These are phyloP conservation scores for Semibalanus balanoides DNA, from an alignment of 1,140 invertebrate species.

Conservation along the genomic window DNA sequence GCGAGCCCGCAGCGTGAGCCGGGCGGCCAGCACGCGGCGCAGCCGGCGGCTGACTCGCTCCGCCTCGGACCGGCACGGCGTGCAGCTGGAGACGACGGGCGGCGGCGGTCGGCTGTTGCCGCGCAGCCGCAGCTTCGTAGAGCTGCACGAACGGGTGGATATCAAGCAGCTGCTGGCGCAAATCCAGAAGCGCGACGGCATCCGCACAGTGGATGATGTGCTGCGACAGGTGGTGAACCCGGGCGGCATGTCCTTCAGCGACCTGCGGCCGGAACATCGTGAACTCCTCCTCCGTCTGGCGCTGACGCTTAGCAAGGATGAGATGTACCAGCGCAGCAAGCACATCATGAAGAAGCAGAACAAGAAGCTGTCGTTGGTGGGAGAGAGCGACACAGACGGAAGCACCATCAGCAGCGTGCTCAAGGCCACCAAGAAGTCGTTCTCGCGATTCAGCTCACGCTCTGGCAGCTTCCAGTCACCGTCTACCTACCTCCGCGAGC, in stretches of 20 bases:
- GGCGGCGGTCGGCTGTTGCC: slow-evolving; percentile 2
- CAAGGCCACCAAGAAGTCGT: slow-evolving; percentile 23
- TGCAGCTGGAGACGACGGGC: not conserved
- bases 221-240: slow-evolving; percentile 71
- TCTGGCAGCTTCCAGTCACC: slow-evolving; percentile 18
- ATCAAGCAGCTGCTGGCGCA: slow-evolving; percentile 24
- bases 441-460: slow-evolving; percentile 22
- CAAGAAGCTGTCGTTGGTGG: slow-evolving; percentile 17
- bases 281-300: slow-evolving; percentile 73
- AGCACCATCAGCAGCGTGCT: slow-evolving; percentile 36
- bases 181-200: slow-evolving; percentile 46
- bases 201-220: slow-evolving; percentile 74
- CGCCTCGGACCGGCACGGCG: not conserved
- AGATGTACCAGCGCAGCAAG: slow-evolving; percentile 73
- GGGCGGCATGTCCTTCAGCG: slow-evolving; percentile 82
- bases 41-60: not conserved
- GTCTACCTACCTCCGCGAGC: slow-evolving; percentile 17
- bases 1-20: not conserved
- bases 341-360: slow-evolving; percentile 65
- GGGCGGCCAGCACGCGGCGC: not conserved
- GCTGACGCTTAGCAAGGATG: slow-evolving; percentile 71
- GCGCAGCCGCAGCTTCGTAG: slow-evolving; percentile 19
- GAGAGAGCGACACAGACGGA: slow-evolving; percentile 39
- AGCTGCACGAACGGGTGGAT: slow-evolving; percentile 19
- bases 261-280: slow-evolving; percentile 75